A percentile compares a stretch with the other conserved stretches of the same genome.
These are phyloP conservation scores for Dryocosmus kuriphilus DNA, from an alignment of 2,888 invertebrate genomes.

Conservation along the genomic window DNA sequence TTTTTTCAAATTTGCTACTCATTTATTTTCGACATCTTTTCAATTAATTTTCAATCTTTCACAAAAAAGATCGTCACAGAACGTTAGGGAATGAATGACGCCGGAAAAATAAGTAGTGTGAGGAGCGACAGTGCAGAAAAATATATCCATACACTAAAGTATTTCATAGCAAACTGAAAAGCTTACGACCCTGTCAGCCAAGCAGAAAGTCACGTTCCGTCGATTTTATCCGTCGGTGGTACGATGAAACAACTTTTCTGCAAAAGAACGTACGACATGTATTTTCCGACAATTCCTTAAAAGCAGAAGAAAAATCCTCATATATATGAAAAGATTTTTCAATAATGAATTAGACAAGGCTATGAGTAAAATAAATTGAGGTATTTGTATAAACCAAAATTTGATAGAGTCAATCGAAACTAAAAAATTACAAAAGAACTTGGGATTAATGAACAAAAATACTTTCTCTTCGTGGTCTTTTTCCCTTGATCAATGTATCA, in stretches of 20 bases:
- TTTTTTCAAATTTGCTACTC: not conserved
- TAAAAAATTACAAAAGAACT: not conserved
- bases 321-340: constrained; percentile 1
- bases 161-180: constrained; percentile 24
- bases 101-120: constrained; percentile 6
- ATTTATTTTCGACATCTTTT: not conserved
- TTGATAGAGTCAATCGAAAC: no score
- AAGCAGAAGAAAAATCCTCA: constrained; percentile 46
- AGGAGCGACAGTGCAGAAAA: constrained; percentile 46
- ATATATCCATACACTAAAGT: constrained; percentile 36
- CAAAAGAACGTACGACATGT: constrained; percentile 61
- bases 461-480: not conserved
- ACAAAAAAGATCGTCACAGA: not conserved
- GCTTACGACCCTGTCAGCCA: constrained; percentile 49
- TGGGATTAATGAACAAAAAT: not conserved
- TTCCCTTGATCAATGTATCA: constrained; percentile 14
- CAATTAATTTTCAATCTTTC: not conserved
- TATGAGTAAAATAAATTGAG: not conserved
- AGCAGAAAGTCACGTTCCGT: constrained; percentile 65
- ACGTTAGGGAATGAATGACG: not conserved
- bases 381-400: no score
- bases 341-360: not conserved
- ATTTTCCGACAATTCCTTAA: constrained; percentile 49
- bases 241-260: constrained; percentile 59
- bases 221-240: constrained; percentile 63